Evolutionary conservation across 2,113 vertebrate species (phyloP).

Genomic region (Oceanodroma tethys): DNA sequence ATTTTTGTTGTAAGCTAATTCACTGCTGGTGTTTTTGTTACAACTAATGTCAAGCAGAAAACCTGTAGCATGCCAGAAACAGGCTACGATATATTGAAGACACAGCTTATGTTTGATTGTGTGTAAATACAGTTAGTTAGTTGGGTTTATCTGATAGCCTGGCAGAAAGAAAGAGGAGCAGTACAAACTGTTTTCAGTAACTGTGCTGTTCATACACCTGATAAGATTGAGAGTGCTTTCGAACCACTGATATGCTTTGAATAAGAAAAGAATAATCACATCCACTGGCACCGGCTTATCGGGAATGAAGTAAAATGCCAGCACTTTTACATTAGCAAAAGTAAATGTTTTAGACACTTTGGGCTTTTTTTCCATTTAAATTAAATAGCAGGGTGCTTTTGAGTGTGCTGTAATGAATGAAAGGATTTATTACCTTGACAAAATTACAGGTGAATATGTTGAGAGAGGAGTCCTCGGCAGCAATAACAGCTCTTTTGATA

Average conservation of each 20-base stretch:
- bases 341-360: constrained; percentile 81
- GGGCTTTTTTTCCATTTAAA: constrained; percentile 69
- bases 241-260: constrained; percentile 82
- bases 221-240: constrained; percentile 83
- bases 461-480: constrained; percentile 59
- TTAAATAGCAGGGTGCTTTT: constrained; percentile 69
- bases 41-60: constrained; percentile 42
- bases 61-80: constrained; percentile 36
- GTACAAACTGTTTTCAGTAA: constrained; percentile 80
- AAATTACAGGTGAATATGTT: constrained; percentile 71
- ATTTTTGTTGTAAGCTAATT: constrained; percentile 42
- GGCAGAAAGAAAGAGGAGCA: constrained; percentile 74
- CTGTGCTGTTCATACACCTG: constrained; percentile 78
- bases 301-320: constrained; percentile 79
- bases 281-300: constrained; percentile 82
- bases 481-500: constrained; percentile 67
- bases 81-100: constrained; percentile 41
- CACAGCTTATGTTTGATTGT: constrained; percentile 73
- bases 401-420: constrained; percentile 65
- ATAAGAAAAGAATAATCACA: constrained; percentile 85
- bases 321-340: constrained; percentile 82
- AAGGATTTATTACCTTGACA: constrained; percentile 74
- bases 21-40: constrained; percentile 41
- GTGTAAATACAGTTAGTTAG: constrained; percentile 84
- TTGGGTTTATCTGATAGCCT: constrained; percentile 78